Percentiles rank a stretch among this genome's conserved stretches.
These are phyloP conservation scores for Pocillopora damicornis DNA, from an alignment of 64 coral and sea anemone genomes.

Conservation along the genomic window DNA sequence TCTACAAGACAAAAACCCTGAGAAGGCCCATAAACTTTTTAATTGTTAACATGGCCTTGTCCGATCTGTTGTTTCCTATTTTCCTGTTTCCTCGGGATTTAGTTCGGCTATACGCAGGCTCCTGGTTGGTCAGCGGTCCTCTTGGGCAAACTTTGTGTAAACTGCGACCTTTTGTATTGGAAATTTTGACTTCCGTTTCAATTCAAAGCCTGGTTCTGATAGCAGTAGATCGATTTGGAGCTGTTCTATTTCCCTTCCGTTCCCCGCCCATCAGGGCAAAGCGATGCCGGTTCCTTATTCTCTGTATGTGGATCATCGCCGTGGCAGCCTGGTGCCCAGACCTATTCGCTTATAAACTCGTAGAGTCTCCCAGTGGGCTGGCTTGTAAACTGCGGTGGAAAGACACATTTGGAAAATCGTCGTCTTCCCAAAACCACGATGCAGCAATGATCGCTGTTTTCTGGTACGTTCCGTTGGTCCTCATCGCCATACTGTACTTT, in stretches of 20 bases:
- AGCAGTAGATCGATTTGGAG: conserved; percentile 34
- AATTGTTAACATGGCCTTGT: conserved; percentile 31
- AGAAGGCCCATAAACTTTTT: conserved; percentile 4
- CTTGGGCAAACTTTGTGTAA: neutral
- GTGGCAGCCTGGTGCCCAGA: neutral
- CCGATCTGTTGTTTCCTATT: conserved; percentile 5
- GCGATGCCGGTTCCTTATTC: neutral
- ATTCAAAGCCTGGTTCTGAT: conserved; percentile 17
- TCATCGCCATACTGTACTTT: neutral
- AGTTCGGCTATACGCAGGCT: neutral
- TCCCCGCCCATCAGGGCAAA: neutral
- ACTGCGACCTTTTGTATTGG: neutral
- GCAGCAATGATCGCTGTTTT: neutral
- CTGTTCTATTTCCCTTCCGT: conserved; percentile 9
- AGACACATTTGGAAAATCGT: neutral
- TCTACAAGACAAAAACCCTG: conserved; percentile 21
- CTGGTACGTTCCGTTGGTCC: neutral
- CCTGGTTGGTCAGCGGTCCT: neutral
- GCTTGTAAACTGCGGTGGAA: neutral
- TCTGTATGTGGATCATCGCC: neutral
- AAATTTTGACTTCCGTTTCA: neutral
- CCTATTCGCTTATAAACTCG: neutral
- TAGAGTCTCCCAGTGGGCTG: neutral
- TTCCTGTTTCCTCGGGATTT: neutral
- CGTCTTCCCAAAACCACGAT: neutral